These are phyloP conservation scores for Chaetoderma sp. DNA, from an alignment of 2,888 invertebrate genomes.

Conservation along the genomic window DNA sequence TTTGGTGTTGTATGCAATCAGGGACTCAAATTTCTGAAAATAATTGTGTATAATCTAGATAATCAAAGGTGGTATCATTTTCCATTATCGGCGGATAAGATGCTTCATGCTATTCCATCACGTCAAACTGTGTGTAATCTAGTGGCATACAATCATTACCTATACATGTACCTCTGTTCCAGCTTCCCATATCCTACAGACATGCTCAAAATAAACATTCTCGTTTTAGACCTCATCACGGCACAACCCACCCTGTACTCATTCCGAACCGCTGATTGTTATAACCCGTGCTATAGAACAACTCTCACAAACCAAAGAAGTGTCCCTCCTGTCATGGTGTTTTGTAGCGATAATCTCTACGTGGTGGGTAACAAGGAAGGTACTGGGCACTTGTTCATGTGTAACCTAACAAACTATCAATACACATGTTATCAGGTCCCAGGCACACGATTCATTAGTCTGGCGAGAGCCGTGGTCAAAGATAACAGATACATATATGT, in stretches of 20 bases:
- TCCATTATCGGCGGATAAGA: slow-evolving; percentile 54
- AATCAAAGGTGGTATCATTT: slow-evolving; percentile 60
- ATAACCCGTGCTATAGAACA: slow-evolving; percentile 63
- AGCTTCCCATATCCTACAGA: slow-evolving; percentile 66
- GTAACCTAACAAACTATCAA: slow-evolving; percentile 58
- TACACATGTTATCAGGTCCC: slow-evolving; percentile 63
- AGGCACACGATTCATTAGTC: slow-evolving; percentile 61
- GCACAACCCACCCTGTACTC: slow-evolving; percentile 57
- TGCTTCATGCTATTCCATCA: slow-evolving; percentile 58
- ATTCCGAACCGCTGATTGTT: slow-evolving; percentile 58
- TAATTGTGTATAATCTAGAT: slow-evolving; percentile 55
- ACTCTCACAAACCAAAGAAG: slow-evolving; percentile 61
- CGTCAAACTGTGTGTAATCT: slow-evolving; percentile 60
- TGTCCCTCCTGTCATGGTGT: slow-evolving; percentile 62
- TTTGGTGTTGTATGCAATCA: slow-evolving; percentile 60
- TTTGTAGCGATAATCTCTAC: slow-evolving; percentile 58
- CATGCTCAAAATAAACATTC: slow-evolving; percentile 62
- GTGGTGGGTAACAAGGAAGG: slow-evolving; percentile 64
- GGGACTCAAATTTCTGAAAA: slow-evolving; percentile 60
- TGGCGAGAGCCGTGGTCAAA: slow-evolving; percentile 57
- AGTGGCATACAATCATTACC: slow-evolving; percentile 51
- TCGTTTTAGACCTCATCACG: slow-evolving; percentile 57
- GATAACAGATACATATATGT: slow-evolving; percentile 58
- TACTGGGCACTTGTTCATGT: slow-evolving; percentile 61
- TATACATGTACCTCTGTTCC: slow-evolving; percentile 64